Percentiles rank a stretch among this genome's conserved stretches.
Evolutionary conservation across 2,888 invertebrate genomes (phyloP).

Genomic region (Drosophila subsilvestris): DNA sequence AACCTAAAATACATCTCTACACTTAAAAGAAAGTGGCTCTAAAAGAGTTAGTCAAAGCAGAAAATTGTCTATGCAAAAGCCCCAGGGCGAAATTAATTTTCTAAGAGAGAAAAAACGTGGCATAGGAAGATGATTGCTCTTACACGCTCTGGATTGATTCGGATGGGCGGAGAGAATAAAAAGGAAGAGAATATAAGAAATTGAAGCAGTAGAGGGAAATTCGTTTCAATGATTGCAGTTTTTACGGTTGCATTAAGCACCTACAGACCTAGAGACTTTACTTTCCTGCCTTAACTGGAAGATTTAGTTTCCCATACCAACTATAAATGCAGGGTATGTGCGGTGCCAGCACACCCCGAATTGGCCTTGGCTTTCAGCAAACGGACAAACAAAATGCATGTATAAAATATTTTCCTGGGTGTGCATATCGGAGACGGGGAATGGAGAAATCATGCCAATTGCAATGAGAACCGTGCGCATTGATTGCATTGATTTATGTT

Average conservation of each 20-base stretch:
- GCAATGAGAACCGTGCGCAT: constrained; percentile 31
- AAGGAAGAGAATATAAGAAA: not conserved
- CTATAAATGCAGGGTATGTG: constrained; percentile 24
- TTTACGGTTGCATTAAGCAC: no score
- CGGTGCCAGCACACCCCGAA: constrained; percentile 7
- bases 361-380: constrained; percentile 22
- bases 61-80: not conserved
- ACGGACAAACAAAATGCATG: constrained; percentile 7
- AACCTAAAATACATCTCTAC: no score
- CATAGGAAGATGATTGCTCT: no score
- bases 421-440: constrained; percentile 4
- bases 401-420: not conserved
- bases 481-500: constrained; percentile 62
- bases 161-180: not conserved
- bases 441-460: constrained; percentile 31
- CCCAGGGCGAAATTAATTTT: not conserved
- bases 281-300: no score
- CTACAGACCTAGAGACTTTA: no score
- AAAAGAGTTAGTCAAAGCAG: not conserved
- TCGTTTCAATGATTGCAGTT: not conserved
- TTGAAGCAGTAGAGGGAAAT: no score
- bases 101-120: no score
- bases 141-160: no score
- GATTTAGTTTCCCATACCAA: no score
- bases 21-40: not conserved